Evolutionary conservation across 2,113 vertebrate species (phyloP), one percentile per base, ranked within the genome.

Genomic region (Motacilla tschutschensis): DNA sequence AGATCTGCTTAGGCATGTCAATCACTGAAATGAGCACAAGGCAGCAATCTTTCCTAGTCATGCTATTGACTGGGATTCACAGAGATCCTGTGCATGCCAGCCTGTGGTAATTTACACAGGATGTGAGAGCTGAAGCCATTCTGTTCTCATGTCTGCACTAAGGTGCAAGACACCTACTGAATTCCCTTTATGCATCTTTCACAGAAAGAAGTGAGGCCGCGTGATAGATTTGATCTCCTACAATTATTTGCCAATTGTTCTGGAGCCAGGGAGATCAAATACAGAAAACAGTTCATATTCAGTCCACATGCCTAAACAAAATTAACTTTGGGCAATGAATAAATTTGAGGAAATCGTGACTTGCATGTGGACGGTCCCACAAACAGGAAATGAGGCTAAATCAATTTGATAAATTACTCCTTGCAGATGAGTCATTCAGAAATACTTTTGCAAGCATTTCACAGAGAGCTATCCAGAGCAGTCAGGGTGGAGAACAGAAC

Each of bases 311-410:
- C 24, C 73, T 87, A 78, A 91, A 82, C 69, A 77, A 77, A 87
- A 91, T 85, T 91, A 90, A 82, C 81, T 82, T 50, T 53, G 44
- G 26, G 38, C 75, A 80, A 66, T 69, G 58, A 87, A 93, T 81
- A 67, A 25, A 35, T 88, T 59, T 79, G 67, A 92, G 66, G 78
- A 93, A 89, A 81, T 70, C 10, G 1, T 92, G 91, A 79, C 70
- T 88, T 88, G 64, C 64, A n/a, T 86, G n/a, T 2, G 21, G 38
- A 69, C 82, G 67, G 17, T 73, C 44, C 83, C 64, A 85, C 64
- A 85, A 88, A 93, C 76, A 93, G 78, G 91, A 94, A 93, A 91
- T 73, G 47, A 80, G 26, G 35, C 81, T 79, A 89, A 81, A 92
- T 79, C 62, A 77, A 66, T 91, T 79, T 91, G 80, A 86, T 90